Evolutionary conservation across 1,140 invertebrate genomes (phyloP).

Genomic region (Diprion similis): DNA sequence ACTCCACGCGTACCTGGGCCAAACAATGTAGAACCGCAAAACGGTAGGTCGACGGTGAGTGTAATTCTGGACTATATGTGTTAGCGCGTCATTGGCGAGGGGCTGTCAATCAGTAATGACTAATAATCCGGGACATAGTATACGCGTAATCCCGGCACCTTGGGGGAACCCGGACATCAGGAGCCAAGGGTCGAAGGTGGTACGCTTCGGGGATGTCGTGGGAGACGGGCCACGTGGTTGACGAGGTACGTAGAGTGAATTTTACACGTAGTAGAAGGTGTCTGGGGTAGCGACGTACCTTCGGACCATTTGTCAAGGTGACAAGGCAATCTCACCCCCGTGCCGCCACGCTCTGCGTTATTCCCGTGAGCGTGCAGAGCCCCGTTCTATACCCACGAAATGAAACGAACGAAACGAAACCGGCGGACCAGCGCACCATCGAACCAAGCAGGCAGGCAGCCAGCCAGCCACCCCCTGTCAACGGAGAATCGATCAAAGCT

Average conservation of each 20-base stretch:
- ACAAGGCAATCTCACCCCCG: constrained; percentile 52
- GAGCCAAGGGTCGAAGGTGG: constrained; percentile 23
- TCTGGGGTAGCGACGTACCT: constrained; percentile 26
- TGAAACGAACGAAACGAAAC: background rate
- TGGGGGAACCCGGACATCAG: constrained; percentile 5
- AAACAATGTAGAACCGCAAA: no score
- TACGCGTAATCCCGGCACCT: background rate
- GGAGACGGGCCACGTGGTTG: constrained; percentile 48
- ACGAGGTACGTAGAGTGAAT: constrained; percentile 3
- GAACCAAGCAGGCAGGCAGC: constrained; percentile 24
- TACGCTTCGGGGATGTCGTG: constrained; percentile 41
- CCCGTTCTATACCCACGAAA: constrained; percentile 1
- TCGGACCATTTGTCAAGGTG: constrained; percentile 58
- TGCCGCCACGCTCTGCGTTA: constrained; percentile 13
- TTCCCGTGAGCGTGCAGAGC: background rate
- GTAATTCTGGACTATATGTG: constrained; percentile 5
- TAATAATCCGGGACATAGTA: constrained; percentile 38
- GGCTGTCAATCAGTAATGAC: constrained; percentile 52
- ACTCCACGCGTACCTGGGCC: no score
- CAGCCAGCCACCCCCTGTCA: constrained; percentile 36
- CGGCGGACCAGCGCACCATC: background rate
- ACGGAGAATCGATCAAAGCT: constrained; percentile 37
- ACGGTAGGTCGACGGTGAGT: background rate
- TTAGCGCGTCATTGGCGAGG: constrained; percentile 39
- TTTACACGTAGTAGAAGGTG: background rate